phyloP scores from a whole-genome alignment of 2,797 vertebrate genomes.

The Petrocephalus schoutedeni region DNA sequence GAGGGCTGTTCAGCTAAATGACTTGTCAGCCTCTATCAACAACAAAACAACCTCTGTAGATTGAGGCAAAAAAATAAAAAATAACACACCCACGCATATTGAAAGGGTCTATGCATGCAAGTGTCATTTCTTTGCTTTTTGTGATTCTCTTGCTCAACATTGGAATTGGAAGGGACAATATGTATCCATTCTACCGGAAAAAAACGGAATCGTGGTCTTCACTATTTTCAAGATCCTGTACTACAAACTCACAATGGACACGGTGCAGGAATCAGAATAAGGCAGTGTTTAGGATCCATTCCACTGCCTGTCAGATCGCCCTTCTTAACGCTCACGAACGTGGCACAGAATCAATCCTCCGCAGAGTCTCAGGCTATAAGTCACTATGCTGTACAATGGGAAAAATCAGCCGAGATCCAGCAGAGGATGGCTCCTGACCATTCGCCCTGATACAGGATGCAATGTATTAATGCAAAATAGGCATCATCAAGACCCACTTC shows the following conservation, averaged over 20 bases:
- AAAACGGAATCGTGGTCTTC: neutral
- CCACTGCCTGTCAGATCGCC: neutral
- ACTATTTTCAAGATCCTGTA: neutral
- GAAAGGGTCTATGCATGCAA: constrained; percentile 59
- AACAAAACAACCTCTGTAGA: constrained; percentile 28
- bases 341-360: neutral
- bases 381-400: neutral
- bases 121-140: constrained; percentile 48
- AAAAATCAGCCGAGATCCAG: neutral
- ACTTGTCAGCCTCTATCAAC: constrained; percentile 50
- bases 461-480: neutral
- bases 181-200: neutral
- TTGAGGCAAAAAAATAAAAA: constrained; percentile 18
- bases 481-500: neutral
- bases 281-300: neutral
- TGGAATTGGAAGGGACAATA: neutral
- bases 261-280: neutral
- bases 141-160: neutral
- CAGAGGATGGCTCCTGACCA: neutral
- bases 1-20: constrained; percentile 34
- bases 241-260: neutral
- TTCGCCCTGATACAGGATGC: neutral
- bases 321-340: neutral
- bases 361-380: neutral
- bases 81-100: constrained; percentile 50